Evolutionary conservation across 2,113 vertebrate species (phyloP).

Genomic region (Pteropus alecto): DNA sequence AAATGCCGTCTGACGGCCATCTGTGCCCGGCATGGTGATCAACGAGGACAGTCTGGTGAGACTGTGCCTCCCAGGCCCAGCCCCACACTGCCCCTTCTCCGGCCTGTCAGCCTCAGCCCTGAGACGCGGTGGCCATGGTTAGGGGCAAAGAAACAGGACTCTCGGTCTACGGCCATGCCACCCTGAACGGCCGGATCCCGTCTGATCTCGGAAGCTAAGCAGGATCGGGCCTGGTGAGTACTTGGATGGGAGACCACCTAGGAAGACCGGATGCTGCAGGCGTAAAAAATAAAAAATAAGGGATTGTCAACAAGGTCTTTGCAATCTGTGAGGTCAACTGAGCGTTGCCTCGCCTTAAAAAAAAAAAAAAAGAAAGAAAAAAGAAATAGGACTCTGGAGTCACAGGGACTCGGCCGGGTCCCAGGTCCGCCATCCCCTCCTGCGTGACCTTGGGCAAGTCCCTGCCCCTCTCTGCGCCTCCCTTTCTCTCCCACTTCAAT

Average conservation of each 20-base stretch:
- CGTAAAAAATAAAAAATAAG: too few relatives aligned
- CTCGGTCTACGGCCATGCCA: too few relatives aligned
- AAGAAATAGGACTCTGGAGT: neutral
- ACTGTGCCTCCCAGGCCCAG: neutral
- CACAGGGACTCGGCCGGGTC: neutral
- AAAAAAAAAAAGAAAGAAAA: too few relatives aligned
- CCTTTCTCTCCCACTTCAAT: neutral
- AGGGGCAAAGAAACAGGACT: neutral
- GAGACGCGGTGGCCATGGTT: neutral
- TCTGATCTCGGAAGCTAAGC: too few relatives aligned
- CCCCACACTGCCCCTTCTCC: neutral
- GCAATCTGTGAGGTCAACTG: too few relatives aligned
- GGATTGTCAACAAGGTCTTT: too few relatives aligned
- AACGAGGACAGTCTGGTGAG: neutral
- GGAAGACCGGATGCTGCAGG: too few relatives aligned
- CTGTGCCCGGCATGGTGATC: rapidly evolving
- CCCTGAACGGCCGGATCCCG: too few relatives aligned
- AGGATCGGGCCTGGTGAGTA: too few relatives aligned
- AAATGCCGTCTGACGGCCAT: neutral
- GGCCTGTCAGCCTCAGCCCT: neutral
- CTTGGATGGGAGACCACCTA: too few relatives aligned
- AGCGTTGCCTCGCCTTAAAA: too few relatives aligned
- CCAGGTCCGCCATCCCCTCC: neutral
- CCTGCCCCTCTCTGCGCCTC: neutral
- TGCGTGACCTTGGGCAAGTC: neutral